Conservation (phyloP, 2,797 vertebrate species). For the Myotis pilosus region DNA sequence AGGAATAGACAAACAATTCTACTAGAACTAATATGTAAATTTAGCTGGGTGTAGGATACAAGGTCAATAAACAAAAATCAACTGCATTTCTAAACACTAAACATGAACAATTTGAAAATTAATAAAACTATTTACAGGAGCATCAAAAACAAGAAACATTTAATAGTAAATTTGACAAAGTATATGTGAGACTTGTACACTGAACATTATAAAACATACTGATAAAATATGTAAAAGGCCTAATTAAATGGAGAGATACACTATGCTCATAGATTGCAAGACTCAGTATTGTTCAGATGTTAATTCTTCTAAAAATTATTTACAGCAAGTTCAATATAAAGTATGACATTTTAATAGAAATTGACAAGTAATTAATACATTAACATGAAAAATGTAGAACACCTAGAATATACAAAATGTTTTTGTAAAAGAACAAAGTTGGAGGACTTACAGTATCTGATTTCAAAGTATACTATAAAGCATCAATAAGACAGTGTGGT, state of each 20-base stretch:
- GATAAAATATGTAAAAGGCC: not conserved
- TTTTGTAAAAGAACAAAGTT: not conserved
- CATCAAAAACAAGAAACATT: not conserved
- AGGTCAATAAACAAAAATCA: not conserved
- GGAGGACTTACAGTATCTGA: not conserved
- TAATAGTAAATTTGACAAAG: not conserved
- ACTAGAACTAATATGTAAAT: not conserved
- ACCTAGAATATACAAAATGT: not conserved
- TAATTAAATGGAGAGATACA: not conserved
- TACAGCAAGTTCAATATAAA: not conserved
- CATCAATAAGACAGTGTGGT: not conserved
- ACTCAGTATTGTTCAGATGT: not conserved
- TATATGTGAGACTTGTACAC: not conserved
- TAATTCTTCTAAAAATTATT: not conserved
- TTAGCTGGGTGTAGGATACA: not conserved
- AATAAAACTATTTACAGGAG: not conserved
- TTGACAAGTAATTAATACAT: not conserved
- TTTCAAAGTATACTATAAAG: not conserved
- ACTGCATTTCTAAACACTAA: not conserved
- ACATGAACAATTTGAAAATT: not conserved
- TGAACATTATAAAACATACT: not conserved
- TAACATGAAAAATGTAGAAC: not conserved
- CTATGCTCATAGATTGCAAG: not conserved
- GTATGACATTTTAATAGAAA: not conserved
- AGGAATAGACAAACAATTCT: not conserved